These are phyloP conservation scores for Charaxes varanes DNA, from an alignment of 1,140 invertebrate species.

Conservation along the genomic window DNA sequence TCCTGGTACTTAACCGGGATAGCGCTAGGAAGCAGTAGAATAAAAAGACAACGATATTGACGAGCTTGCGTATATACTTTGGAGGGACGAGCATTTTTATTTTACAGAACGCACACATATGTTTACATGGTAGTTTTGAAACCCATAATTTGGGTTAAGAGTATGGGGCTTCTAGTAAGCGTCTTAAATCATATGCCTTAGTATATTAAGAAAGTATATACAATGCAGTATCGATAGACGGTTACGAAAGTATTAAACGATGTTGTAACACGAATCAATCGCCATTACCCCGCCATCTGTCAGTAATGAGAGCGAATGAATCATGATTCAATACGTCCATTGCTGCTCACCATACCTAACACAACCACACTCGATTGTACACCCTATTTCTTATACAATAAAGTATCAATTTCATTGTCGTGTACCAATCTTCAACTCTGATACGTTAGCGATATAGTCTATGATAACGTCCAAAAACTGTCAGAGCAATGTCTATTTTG, in stretches of 20 bases:
- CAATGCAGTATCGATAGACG: conserved; percentile 22
- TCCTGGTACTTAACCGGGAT: too few relatives aligned
- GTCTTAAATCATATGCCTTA: too few relatives aligned
- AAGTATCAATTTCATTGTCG: background rate
- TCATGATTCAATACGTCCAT: conserved; percentile 25
- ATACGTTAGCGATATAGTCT: background rate
- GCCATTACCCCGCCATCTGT: conserved; percentile 49
- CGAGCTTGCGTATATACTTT: too few relatives aligned
- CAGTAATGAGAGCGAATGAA: conserved; percentile 52
- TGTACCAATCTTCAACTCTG: too few relatives aligned
- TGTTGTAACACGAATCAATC: conserved; percentile 48
- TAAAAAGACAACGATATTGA: too few relatives aligned
- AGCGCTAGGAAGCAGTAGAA: too few relatives aligned
- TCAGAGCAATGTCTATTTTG: too few relatives aligned
- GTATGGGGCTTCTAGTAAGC: too few relatives aligned
- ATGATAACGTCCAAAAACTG: background rate
- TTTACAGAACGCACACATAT: too few relatives aligned
- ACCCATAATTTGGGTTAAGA: too few relatives aligned
- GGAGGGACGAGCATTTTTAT: too few relatives aligned
- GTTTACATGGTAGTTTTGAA: too few relatives aligned
- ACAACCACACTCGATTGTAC: background rate
- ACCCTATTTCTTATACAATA: background rate
- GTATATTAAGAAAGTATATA: conserved; percentile 5
- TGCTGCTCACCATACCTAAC: background rate
- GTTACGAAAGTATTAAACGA: conserved; percentile 48